A percentile compares a stretch with the other conserved stretches of the same genome.
phyloP scores from a whole-genome alignment of 2,797 vertebrate species.

The Eremophila alpestris region DNA sequence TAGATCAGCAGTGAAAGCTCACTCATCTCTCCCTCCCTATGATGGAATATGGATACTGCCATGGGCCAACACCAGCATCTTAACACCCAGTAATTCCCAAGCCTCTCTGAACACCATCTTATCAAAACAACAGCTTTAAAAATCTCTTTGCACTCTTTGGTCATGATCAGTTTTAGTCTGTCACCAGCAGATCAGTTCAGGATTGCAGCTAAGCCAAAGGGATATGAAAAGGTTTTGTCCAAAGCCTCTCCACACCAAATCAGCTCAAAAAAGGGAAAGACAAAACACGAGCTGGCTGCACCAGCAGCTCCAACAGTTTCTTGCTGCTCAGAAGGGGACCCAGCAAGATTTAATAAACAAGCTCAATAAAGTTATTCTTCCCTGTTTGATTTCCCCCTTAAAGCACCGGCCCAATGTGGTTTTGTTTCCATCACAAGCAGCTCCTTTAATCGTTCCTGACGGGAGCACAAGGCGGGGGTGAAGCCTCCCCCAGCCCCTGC shows the following conservation, averaged over 20 bases:
- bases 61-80: fast-evolving
- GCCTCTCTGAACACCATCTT: background rate
- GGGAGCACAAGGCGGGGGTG: background rate
- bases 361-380: background rate
- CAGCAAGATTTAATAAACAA: background rate
- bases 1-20: background rate
- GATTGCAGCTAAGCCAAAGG: background rate
- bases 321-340: background rate
- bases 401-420: background rate
- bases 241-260: background rate
- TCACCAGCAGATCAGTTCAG: background rate
- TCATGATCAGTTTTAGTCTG: background rate
- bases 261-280: background rate
- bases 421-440: background rate
- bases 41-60: background rate
- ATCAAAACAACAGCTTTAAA: background rate
- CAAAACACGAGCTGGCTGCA: background rate
- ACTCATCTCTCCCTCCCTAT: background rate
- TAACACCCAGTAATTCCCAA: background rate
- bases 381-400: background rate
- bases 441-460: background rate
- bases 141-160: background rate
- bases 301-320: background rate
- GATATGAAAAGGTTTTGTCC: background rate
- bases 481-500: background rate